Evolutionary conservation across 2,113 vertebrate species (phyloP).

Genomic region (Turdus rufiventris): DNA sequence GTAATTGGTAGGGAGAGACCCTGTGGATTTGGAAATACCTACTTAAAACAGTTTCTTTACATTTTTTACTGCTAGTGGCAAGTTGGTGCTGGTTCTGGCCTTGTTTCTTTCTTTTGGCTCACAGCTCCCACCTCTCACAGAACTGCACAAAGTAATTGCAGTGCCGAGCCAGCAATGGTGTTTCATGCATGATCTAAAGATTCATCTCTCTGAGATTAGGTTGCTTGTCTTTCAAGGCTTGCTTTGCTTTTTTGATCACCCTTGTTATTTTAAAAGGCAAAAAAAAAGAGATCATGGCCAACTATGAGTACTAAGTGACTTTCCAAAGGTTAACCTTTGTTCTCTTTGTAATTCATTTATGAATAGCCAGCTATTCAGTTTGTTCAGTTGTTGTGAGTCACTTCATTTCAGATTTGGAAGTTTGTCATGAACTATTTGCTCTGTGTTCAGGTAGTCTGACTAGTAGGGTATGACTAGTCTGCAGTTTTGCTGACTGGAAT

Average conservation of each 20-base stretch:
- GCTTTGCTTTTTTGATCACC: slow-evolving; percentile 18
- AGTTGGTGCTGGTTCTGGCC: not conserved
- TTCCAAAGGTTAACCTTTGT: slow-evolving; percentile 21
- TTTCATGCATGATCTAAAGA: slow-evolving; percentile 17
- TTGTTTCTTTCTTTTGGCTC: slow-evolving; percentile 4
- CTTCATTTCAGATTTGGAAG: slow-evolving; percentile 40
- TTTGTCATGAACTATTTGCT: slow-evolving; percentile 30
- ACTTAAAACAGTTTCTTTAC: not conserved
- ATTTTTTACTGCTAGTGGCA: not conserved
- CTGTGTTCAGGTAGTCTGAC: slow-evolving; percentile 38
- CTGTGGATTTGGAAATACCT: not conserved
- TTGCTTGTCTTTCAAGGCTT: slow-evolving; percentile 29
- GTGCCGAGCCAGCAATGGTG: not conserved
- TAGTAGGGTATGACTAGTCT: slow-evolving; percentile 9
- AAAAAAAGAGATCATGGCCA: not conserved
- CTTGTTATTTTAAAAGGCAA: slow-evolving; percentile 18
- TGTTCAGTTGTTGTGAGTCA: slow-evolving; percentile 40
- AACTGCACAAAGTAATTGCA: not conserved
- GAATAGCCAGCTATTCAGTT: slow-evolving; percentile 20
- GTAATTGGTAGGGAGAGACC: not conserved
- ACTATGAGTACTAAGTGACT: not conserved
- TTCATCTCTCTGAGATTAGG: not conserved
- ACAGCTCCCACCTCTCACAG: not conserved
- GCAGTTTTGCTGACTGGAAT: slow-evolving; percentile 45
- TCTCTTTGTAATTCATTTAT: slow-evolving; percentile 19